Conservation (phyloP, 2,113 vertebrate genomes). For the Thryonomys swinderianus region DNA sequence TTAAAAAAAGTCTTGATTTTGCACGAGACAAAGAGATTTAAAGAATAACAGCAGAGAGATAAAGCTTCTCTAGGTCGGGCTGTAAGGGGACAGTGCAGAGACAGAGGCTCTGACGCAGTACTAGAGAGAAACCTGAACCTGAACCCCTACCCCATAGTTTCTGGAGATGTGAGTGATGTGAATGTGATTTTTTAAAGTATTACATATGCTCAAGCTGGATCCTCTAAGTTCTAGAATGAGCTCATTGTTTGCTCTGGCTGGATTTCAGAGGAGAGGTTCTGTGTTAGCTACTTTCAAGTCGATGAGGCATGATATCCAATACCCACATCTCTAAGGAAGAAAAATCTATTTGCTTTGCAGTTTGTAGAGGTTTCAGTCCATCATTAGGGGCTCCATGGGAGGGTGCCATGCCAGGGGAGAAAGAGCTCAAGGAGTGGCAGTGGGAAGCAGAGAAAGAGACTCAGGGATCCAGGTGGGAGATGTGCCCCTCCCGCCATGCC, state of each 20-base stretch:
- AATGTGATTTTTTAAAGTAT: slow-evolving; percentile 8
- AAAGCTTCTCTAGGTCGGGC: neutral
- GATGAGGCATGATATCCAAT: neutral
- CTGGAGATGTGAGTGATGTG: neutral
- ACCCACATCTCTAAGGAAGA: neutral
- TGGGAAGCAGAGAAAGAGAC: neutral
- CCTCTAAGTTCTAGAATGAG: neutral
- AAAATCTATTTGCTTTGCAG: neutral
- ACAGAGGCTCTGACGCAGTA: neutral
- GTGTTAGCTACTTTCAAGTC: neutral
- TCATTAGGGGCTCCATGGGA: neutral
- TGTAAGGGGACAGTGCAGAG: neutral
- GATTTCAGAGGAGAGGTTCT: neutral
- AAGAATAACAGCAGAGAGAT: neutral
- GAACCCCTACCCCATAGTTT: neutral
- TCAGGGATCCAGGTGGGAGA: neutral
- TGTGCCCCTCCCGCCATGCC: neutral
- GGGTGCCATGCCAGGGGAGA: neutral
- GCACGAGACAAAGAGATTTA: neutral
- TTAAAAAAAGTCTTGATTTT: slow-evolving; percentile 34
- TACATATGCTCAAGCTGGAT: neutral
- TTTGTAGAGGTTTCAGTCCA: neutral
- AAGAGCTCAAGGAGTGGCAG: neutral
- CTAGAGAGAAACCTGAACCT: neutral
- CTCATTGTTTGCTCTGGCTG: neutral